Percentiles rank a stretch among this genome's conserved stretches.
phyloP scores from a whole-genome alignment of 2,113 vertebrate species.

The Myanophis thanlyinensis region DNA sequence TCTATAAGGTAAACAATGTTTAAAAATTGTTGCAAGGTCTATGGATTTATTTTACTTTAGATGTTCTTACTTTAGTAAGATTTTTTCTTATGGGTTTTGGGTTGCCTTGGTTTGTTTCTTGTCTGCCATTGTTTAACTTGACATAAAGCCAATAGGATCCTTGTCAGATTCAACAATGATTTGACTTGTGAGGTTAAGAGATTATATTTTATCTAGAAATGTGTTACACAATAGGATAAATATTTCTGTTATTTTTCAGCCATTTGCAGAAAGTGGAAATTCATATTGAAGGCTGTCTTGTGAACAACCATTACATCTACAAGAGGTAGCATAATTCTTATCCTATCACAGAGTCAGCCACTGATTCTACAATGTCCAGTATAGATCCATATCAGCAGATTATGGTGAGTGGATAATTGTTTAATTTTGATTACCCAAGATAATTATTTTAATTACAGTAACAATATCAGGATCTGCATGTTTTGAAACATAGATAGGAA shows the following conservation, averaged over 20 bases:
- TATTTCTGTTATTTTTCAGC: neutral
- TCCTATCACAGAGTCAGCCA: neutral
- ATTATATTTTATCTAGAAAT: neutral
- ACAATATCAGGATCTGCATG: neutral
- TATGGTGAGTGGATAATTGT: constrained; percentile 80
- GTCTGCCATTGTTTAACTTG: neutral
- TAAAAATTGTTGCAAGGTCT: neutral
- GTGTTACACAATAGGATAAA: neutral
- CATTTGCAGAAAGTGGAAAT: neutral
- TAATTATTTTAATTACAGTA: neutral
- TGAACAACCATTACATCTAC: neutral
- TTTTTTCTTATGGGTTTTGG: neutral
- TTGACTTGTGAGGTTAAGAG: neutral
- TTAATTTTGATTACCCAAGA: neutral
- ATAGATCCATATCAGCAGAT: constrained; percentile 88
- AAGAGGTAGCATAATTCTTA: neutral
- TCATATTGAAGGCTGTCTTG: neutral
- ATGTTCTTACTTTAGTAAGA: neutral
- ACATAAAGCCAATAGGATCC: neutral
- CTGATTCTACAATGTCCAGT: constrained; percentile 76
- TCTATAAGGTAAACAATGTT: neutral
- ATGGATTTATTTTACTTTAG: neutral
- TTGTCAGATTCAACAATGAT: neutral
- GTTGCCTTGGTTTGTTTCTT: neutral
- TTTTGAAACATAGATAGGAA: neutral